Base-by-base conservation (phyloP, 1,140 invertebrate species). In the Drosophila repletoides region DNA sequence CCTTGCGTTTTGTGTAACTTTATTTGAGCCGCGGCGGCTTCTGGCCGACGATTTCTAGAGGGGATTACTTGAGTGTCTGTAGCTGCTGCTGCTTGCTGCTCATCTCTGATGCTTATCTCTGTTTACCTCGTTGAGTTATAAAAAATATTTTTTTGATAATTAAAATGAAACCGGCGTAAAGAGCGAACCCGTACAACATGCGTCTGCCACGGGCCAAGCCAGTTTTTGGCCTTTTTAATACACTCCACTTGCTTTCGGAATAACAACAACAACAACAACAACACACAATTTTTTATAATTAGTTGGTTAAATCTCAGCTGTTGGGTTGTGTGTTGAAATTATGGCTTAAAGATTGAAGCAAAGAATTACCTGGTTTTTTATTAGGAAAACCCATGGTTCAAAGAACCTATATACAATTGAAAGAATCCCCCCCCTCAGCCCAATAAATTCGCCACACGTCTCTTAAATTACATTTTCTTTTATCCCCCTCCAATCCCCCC, bases 171-270 rank as follows among this genome's bases (percentile, higher is more conserved):
- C 59, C 72, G 77, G 28, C 77, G 41, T 66, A 74, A 58, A 60
- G 40, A 53, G 55, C 43, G 53, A 65, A 52, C 70, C 58, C 53
- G 59, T 64, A 74, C 60, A 71, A 74, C 72, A 66, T 72, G 72
- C 61, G 68, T 83, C 66, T 81, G 77, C 77, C 77, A 81, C 77
- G 77, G 77, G 77, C 77, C 77, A 81, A 81, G 77, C 77, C 72
- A 76, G 77, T 71, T 71, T 67, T 21, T 31, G 19, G 28, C 17
- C 17, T 56, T 28, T 22, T 66, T 53, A 51, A 43, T 58, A 46
- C 15, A 65, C 9, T 53, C 52, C 68, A 66, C 69, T 73, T 73
- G 69, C 71, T 73, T 60, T 72, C 71, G 48, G 70, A 49, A 56
- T 36, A 53, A 59, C 31, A 36, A 40, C n/a, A n/a, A n/a, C n/a